Evolutionary conservation across 2,113 vertebrate species (phyloP).

Genomic region (Triplophysa siluroides): DNA sequence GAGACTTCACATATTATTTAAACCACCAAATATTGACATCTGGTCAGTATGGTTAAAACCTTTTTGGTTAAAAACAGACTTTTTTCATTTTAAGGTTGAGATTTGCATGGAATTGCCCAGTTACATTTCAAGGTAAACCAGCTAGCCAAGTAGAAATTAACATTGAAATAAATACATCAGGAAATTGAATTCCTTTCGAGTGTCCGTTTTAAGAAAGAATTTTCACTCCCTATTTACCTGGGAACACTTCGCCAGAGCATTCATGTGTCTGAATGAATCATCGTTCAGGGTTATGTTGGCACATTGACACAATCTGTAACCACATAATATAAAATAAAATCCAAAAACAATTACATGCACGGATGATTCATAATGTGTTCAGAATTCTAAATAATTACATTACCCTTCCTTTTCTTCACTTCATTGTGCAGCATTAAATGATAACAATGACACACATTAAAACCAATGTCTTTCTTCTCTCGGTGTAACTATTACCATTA

Average conservation of each 20-base stretch:
- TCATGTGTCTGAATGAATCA: constrained; percentile 2
- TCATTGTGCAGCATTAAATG: constrained; percentile 46
- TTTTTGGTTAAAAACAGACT: too few species aligned
- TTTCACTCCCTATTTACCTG: not conserved
- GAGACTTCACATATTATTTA: too few species aligned
- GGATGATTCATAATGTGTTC: constrained; percentile 46
- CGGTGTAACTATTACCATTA: constrained; percentile 23
- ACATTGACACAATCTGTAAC: constrained; percentile 32
- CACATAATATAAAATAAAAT: constrained; percentile 39
- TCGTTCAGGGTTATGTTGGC: constrained; percentile 15
- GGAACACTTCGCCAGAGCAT: not conserved
- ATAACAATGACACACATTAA: constrained; percentile 37
- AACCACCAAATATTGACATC: too few species aligned
- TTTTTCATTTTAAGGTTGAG: too few species aligned
- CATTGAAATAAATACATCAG: too few species aligned
- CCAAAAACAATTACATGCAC: constrained; percentile 55
- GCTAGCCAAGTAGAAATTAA: too few species aligned
- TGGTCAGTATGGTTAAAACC: too few species aligned
- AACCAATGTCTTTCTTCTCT: constrained; percentile 34
- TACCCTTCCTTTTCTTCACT: constrained; percentile 28
- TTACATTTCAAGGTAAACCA: too few species aligned
- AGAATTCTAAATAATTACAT: constrained; percentile 45
- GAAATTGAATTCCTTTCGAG: too few species aligned
- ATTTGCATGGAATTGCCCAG: too few species aligned
- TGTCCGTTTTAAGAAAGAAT: too few species aligned